A percentile compares a stretch with the other conserved stretches of the same genome.
Conservation (phyloP, 2,888 invertebrate genomes). For the Drosophila planitibia region DNA sequence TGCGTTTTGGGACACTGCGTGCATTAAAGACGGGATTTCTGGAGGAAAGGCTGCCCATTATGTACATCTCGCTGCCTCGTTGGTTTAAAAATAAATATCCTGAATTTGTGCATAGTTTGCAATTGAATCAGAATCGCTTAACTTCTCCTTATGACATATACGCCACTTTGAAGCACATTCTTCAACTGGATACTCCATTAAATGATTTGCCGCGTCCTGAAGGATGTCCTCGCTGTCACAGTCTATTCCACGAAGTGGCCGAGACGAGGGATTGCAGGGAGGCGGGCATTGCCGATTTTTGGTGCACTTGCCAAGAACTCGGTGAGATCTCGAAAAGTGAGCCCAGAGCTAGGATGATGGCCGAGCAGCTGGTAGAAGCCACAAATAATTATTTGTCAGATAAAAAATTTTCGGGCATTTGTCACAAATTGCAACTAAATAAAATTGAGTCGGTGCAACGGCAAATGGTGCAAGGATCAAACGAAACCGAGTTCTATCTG, state of each 20-base stretch:
- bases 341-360: slow-evolving; percentile 11
- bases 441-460: slow-evolving; percentile 20
- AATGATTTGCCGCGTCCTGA: slow-evolving; percentile 51
- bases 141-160: slow-evolving; percentile 81
- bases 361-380: slow-evolving; percentile 58
- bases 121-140: slow-evolving; percentile 88
- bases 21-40: slow-evolving; percentile 89
- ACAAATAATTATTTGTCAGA: slow-evolving; percentile 63
- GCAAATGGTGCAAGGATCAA: neutral
- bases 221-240: slow-evolving; percentile 88
- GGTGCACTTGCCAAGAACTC: slow-evolving; percentile 89
- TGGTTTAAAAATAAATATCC: slow-evolving; percentile 87
- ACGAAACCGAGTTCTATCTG: slow-evolving; percentile 4
- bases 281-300: slow-evolving; percentile 89
- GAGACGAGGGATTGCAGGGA: slow-evolving; percentile 89
- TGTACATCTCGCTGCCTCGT: slow-evolving; percentile 89
- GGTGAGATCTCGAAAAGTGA: slow-evolving; percentile 1
- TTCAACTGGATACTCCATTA: slow-evolving; percentile 42
- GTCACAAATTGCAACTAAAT: slow-evolving; percentile 46
- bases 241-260: slow-evolving; percentile 87
- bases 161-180: slow-evolving; percentile 53
- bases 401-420: slow-evolving; percentile 51
- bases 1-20: slow-evolving; percentile 90
- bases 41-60: slow-evolving; percentile 91
- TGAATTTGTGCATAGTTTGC: slow-evolving; percentile 86